These are phyloP conservation scores for Clanis bilineata DNA, from an alignment of 2,888 invertebrate genomes.

Conservation along the genomic window DNA sequence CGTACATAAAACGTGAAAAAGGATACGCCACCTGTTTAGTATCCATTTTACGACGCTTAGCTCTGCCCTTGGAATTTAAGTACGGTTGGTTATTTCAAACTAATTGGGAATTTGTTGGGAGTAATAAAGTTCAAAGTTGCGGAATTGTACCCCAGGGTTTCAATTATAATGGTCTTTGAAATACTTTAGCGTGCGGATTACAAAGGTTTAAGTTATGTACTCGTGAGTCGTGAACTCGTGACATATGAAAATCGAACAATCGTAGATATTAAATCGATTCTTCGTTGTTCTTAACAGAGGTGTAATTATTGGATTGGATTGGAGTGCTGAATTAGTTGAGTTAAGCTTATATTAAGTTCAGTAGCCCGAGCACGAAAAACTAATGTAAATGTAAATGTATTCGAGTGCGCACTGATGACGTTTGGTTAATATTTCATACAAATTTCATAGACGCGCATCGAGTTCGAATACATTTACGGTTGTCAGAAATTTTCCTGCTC, in stretches of 20 bases:
- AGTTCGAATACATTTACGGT: too few relatives aligned
- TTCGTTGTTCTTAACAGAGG: neutral
- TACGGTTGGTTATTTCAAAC: slow-evolving; percentile 24
- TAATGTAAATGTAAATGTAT: too few relatives aligned
- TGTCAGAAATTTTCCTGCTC: too few relatives aligned
- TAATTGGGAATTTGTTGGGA: slow-evolving; percentile 45
- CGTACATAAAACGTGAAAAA: slow-evolving; percentile 2
- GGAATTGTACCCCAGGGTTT: slow-evolving; percentile 45
- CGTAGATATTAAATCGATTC: neutral
- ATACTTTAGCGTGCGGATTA: slow-evolving; percentile 7
- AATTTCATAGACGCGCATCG: too few relatives aligned
- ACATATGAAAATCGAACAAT: neutral
- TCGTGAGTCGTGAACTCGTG: neutral
- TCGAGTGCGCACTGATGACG: too few relatives aligned
- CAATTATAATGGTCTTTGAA: slow-evolving; percentile 21
- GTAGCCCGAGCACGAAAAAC: too few relatives aligned
- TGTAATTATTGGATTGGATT: too few relatives aligned
- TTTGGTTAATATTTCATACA: too few relatives aligned
- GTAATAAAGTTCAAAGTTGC: slow-evolving; percentile 48
- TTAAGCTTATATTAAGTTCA: too few relatives aligned
- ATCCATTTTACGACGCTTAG: slow-evolving; percentile 13
- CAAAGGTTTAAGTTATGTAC: neutral
- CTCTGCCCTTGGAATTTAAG: slow-evolving; percentile 31
- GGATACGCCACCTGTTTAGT: slow-evolving; percentile 11
- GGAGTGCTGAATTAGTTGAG: too few relatives aligned